Evolutionary conservation across 2,888 invertebrate genomes (phyloP), one percentile per base, ranked within the genome.

Genomic region (Furcula furcula): DNA sequence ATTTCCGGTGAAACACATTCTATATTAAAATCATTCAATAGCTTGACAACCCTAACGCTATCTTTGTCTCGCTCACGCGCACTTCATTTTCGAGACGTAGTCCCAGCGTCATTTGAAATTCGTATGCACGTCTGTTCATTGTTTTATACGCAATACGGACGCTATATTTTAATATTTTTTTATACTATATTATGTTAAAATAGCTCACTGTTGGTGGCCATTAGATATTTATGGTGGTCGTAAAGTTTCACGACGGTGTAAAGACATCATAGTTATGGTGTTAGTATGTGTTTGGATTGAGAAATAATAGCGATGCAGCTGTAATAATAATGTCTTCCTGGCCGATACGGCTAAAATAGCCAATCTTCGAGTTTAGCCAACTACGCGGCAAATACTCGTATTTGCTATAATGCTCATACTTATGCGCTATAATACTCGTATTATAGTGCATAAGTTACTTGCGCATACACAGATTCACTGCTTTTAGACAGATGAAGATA

Each of bases 21-120:
- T 3, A 11, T 12, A 23, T 23, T 23, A 11, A 23, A 23, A 6
- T n/a, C 3, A 16, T 16, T 16, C 16, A 16, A 16, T 4, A 16
- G 10, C 9, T 7, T 11, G 7, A 4, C 28, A 28, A 28, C 28
- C 28, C 28, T 28, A 11, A 16, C 29, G 34, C 28, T 46, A 23
- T 11, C 4, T 6, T 5, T 10, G 7, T 38, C 19, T 28, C 28
- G 19, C 33, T 45, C 25, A 25, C 30, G 20, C 28, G 15, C 25
- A 32, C 26, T 41, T 46, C 16, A 40, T 28, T 42, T 49, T 36
- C 9, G n/a, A 39, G 26, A 23, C 31, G 21, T 32, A 18, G 11
- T 22, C 20, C 32, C 12, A 15, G 14, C 9, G 29, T 23, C 27
- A 33, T 39, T 56, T 37, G 29, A 15, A 28, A 34, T 34, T 44